Percentiles rank a stretch among this genome's conserved stretches.
Conservation (phyloP, 2,888 invertebrate genomes). For the Melitaea athalia region DNA sequence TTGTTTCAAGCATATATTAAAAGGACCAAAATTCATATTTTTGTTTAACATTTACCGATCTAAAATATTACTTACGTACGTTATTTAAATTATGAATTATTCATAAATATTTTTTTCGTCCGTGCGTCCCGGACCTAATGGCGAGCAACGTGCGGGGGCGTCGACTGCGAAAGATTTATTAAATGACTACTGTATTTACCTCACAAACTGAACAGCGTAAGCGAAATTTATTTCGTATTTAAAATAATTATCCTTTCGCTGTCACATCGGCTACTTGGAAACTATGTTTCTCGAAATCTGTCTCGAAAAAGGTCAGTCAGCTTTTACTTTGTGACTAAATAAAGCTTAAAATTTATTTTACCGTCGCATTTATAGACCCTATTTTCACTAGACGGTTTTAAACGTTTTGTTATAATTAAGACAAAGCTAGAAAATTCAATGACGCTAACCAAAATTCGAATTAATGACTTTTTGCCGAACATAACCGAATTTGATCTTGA, state of each 20-base stretch:
- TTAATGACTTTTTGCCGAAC: no score
- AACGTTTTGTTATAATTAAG: no score
- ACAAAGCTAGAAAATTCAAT: no score
- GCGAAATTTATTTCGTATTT: slow-evolving; percentile 59
- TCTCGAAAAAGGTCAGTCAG: no score
- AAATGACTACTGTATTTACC: slow-evolving; percentile 64
- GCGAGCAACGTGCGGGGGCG: slow-evolving; percentile 56
- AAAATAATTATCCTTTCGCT: slow-evolving; percentile 37
- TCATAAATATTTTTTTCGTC: slow-evolving; percentile 24
- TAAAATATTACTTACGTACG: background rate
- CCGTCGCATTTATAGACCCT: no score
- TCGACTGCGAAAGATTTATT: slow-evolving; percentile 65
- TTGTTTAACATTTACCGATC: background rate
- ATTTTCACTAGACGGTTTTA: no score
- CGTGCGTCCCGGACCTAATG: slow-evolving; percentile 26
- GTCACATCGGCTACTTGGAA: slow-evolving; percentile 7
- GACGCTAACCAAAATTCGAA: no score
- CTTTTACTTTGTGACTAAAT: background rate
- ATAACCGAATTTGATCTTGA: no score
- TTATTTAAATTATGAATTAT: slow-evolving; percentile 18
- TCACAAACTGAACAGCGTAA: slow-evolving; percentile 38
- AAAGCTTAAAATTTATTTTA: background rate
- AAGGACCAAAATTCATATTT: background rate
- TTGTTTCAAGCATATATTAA: background rate
- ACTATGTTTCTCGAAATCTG: slow-evolving; percentile 1